Base-by-base conservation (phyloP, 2,888 invertebrate genomes). In the Hypolimnas misippus region DNA sequence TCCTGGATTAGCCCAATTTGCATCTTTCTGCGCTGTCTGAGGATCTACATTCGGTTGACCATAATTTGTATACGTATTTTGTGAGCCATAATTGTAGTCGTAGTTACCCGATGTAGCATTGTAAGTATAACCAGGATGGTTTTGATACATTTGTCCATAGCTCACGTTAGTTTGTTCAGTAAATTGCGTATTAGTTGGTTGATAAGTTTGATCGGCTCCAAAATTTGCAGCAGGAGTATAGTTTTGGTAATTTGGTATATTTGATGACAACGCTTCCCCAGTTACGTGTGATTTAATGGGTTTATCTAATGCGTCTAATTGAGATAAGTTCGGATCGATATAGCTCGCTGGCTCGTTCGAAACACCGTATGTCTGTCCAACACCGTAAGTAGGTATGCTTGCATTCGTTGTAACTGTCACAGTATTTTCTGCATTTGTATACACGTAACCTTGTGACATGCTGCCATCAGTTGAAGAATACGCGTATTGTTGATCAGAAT, bases 51-150 rank as follows among this genome's bases (percentile, higher is more conserved):
- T 83, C 16, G 73, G 62, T 66, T 81, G 85, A 10, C 72, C 76
- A 51, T 82, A 81, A 4, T 73, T 76, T 1, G 73, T 68, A 35
- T 76, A 86, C 1, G 87, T 78, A 25, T 91, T 90, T 74, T 94
- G 94, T 62, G 94, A 94, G 0, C 94, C 94, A 56, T 94, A 94
- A 68, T 83, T 93, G 71, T 95, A 95, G 10, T 94, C 93, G 69
- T 94, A 95, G 49, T 75, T 81, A 0, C 94, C 94, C 0, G 93
- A 92, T 0, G 86, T 76, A 0, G 89, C 69, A 73, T 95, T 94
- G 69, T 81, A 95, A 6, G 90, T 89, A 71, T 94, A 95, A 46
- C 94, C 95, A 3, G 94, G 94, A 77, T 95, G 94, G 58, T 92
- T 92, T 73, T 93, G 92, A 66, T 83, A 89, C 21, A 76, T 79